Conservation (phyloP, 2,888 invertebrate species). For the Perdita meconis region DNA sequence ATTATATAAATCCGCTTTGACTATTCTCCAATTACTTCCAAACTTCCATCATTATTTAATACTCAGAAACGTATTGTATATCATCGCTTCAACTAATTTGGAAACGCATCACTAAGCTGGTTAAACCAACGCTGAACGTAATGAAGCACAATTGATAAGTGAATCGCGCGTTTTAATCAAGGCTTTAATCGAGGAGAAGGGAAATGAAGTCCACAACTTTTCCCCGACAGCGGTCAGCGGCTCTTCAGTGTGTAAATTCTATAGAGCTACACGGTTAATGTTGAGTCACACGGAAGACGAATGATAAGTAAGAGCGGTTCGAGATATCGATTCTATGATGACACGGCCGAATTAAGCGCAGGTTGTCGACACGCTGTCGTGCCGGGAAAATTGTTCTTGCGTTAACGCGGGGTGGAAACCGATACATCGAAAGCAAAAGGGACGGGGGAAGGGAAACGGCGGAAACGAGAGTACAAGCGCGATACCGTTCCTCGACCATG, state of each 20-base stretch:
- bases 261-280: constrained; percentile 4
- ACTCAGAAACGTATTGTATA: too few species aligned
- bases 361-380: constrained; percentile 45
- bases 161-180: too few species aligned
- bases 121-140: too few species aligned
- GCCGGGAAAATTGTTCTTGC: constrained; percentile 57
- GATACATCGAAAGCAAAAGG: constrained; percentile 2
- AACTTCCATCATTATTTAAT: too few species aligned
- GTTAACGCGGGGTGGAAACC: constrained; percentile 33
- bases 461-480: background rate
- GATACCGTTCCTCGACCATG: constrained; percentile 16
- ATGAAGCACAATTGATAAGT: too few species aligned
- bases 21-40: too few species aligned
- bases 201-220: too few species aligned
- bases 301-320: constrained; percentile 44
- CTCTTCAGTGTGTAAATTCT: background rate
- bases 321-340: constrained; percentile 62
- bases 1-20: too few species aligned
- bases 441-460: background rate
- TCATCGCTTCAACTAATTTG: too few species aligned
- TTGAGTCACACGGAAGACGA: constrained; percentile 28
- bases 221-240: too few species aligned
- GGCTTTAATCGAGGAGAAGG: too few species aligned
- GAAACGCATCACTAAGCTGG: too few species aligned
- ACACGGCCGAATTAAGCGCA: constrained; percentile 37